Evolutionary conservation across 2,888 invertebrate genomes (phyloP), one percentile per base, ranked within the genome.

Genomic region (Chrysina gloriosa): DNA sequence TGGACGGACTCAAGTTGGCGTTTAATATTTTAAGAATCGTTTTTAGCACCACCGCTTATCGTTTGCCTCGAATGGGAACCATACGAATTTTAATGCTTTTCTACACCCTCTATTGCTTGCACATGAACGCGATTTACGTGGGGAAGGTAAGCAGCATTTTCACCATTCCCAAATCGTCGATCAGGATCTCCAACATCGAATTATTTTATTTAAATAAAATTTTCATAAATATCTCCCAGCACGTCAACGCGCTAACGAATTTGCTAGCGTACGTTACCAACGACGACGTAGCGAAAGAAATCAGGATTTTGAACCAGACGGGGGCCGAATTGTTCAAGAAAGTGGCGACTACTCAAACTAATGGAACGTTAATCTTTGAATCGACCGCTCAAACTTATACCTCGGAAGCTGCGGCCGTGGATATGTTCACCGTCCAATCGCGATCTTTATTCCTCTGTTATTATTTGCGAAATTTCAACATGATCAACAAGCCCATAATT

Each of bases 131-230:
- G 1, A 69, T 73, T 2, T 76, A 75, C 47, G 36, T 73, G n/a
- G 71, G 75, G 2, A 75, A 74, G 56, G 65, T 76, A 11, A 74
- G 74, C 58, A 73, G 74, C 21, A 69, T 74, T 16, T 73, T 75
- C 23, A 70, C 71, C 14, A 58, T 50, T 19, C 67, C 71, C 3
- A 65, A 50, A 52, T 58, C 47, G 9, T 50, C 66, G 21, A 47
- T 25, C 2, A 48, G 47, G 23, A 61, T 69, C 9, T 56, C 65
- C 14, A 65, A 61, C 9, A 25, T 69, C 9, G 69, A 69, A 61
- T 29, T 52, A 7, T 50, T 65, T 21, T 69, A 65, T n/a, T 21
- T 69, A 3, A 69, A 65, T 14, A 29, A 23, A n/a, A 61, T 69
- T 16, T 65, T 47, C 36, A 52, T 65, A 3, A 65, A 56, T 29